Conservation (phyloP, 2,113 vertebrate species). For the Rousettus leschenaultii region DNA sequence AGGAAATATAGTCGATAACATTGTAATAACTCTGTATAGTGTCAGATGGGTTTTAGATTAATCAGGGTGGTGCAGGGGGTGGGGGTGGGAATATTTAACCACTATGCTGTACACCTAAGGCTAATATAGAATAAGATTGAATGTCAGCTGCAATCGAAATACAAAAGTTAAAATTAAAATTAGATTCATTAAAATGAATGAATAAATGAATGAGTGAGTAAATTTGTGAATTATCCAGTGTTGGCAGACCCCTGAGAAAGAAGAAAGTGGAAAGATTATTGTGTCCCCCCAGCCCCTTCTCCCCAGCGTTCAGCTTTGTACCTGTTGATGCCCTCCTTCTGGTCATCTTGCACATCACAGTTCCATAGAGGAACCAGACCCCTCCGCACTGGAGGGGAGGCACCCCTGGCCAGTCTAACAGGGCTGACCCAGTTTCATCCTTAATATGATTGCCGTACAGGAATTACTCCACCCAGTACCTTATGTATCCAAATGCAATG, state of each 20-base stretch:
- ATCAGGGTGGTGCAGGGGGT: fast-evolving
- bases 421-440: not conserved
- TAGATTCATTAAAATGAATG: too few relatives aligned
- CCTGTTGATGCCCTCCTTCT: fast-evolving
- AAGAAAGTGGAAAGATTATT: not conserved
- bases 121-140: too few relatives aligned
- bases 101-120: too few relatives aligned
- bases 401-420: not conserved
- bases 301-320: not conserved
- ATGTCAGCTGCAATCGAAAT: too few relatives aligned
- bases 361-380: fast-evolving
- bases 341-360: fast-evolving
- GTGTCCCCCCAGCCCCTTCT: too few relatives aligned
- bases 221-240: too few relatives aligned
- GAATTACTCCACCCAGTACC: not conserved
- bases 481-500: not conserved
- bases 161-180: too few relatives aligned
- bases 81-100: too few relatives aligned
- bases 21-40: too few relatives aligned
- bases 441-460: not conserved
- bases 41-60: too few relatives aligned
- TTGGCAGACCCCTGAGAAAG: not conserved
- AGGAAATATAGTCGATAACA: too few relatives aligned
- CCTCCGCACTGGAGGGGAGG: too few relatives aligned
- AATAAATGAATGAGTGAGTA: not conserved